A percentile compares a stretch with the other conserved stretches of the same genome.
Evolutionary conservation across 2,113 vertebrate species (phyloP).

Genomic region (Micronisus gabar): DNA sequence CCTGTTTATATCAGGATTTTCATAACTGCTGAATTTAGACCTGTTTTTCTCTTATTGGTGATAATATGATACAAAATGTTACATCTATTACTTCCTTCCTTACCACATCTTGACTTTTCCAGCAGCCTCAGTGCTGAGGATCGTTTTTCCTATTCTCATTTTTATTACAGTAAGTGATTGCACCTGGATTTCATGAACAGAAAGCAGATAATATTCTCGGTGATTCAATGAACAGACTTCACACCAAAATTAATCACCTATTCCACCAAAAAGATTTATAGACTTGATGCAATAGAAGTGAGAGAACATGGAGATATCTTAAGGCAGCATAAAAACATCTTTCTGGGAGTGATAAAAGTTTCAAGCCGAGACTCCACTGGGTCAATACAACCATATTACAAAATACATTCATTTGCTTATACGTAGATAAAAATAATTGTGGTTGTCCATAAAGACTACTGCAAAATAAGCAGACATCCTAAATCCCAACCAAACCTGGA

Average conservation of each 20-base stretch:
- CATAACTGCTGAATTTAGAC: not conserved
- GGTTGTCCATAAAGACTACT: not conserved
- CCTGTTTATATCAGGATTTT: not conserved
- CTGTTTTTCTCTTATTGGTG: not conserved
- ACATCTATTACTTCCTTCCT: not conserved
- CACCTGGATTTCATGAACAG: slow-evolving; percentile 40
- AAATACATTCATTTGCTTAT: slow-evolving; percentile 42
- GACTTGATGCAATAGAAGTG: slow-evolving; percentile 27
- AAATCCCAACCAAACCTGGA: not conserved
- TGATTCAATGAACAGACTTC: slow-evolving; percentile 52
- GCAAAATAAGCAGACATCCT: slow-evolving; percentile 8
- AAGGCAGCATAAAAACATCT: slow-evolving; percentile 37
- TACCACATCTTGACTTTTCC: not conserved
- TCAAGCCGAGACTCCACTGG: slow-evolving; percentile 34
- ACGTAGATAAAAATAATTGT: slow-evolving; percentile 16
- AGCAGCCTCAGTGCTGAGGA: not conserved
- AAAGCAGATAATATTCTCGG: slow-evolving; percentile 44
- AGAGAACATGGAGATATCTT: slow-evolving; percentile 51
- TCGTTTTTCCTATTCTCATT: not conserved
- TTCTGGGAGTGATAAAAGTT: slow-evolving; percentile 27
- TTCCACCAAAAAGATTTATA: slow-evolving; percentile 54
- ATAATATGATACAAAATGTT: not conserved
- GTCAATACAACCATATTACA: slow-evolving; percentile 33
- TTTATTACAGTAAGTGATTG: not conserved
- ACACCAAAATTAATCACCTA: slow-evolving; percentile 55